These are phyloP conservation scores for Anthoscopus minutus DNA, from an alignment of 2,113 vertebrate genomes.

Conservation along the genomic window DNA sequence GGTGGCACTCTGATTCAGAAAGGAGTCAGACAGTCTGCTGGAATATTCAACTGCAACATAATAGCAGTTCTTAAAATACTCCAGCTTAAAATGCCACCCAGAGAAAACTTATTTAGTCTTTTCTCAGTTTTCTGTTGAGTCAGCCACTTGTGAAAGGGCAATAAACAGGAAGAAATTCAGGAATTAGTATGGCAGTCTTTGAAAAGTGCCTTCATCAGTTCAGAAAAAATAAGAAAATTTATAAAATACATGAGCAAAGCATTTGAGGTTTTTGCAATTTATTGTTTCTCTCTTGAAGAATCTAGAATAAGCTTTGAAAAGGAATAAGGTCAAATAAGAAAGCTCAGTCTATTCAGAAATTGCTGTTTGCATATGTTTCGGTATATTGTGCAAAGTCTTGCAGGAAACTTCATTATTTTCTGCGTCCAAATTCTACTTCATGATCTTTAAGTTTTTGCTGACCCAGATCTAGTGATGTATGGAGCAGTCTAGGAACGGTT, in stretches of 20 bases:
- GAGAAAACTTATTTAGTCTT: constrained; percentile 15
- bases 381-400: neutral
- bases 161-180: constrained; percentile 3
- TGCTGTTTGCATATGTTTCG: neutral
- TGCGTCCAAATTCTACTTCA: neutral
- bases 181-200: neutral
- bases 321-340: neutral
- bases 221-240: neutral
- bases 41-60: constrained; percentile 11
- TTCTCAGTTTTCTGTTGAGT: constrained; percentile 41
- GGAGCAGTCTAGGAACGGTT: neutral
- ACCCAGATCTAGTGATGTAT: neutral
- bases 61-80: constrained; percentile 33
- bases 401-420: neutral
- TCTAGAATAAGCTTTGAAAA: neutral
- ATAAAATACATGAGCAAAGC: neutral
- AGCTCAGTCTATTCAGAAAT: neutral
- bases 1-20: neutral
- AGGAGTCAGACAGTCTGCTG: constrained; percentile 10
- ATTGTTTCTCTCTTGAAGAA: constrained; percentile 10
- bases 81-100: constrained; percentile 17
- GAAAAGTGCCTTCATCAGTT: neutral
- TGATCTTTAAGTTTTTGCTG: neutral
- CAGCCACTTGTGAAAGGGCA: constrained; percentile 6
- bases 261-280: neutral